Evolutionary conservation across 2,888 invertebrate genomes (phyloP).

Genomic region (Epinotia ramella): DNA sequence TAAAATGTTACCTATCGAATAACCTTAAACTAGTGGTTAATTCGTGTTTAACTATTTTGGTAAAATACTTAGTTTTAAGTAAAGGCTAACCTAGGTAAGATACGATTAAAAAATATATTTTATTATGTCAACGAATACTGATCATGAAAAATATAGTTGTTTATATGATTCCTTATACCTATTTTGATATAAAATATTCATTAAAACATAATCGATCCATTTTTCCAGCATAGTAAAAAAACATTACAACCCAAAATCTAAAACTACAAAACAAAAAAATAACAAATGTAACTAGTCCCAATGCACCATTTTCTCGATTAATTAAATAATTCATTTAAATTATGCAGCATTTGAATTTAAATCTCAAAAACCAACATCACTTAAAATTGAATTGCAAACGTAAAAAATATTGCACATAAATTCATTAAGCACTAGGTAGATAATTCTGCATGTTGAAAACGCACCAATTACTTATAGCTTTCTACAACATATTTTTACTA

Average conservation of each 20-base stretch:
- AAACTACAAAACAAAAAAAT: background rate
- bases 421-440: constrained; percentile 11
- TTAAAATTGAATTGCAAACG: too few species aligned
- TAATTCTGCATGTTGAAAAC: background rate
- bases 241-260: background rate
- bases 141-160: constrained; percentile 44
- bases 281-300: background rate
- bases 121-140: constrained; percentile 51
- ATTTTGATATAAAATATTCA: background rate
- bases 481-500: background rate
- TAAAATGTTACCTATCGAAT: constrained; percentile 21
- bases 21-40: constrained; percentile 32
- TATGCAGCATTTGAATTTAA: too few species aligned
- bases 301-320: background rate
- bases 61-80: too few species aligned
- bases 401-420: constrained; percentile 21
- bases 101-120: constrained; percentile 34
- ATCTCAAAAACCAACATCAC: too few species aligned
- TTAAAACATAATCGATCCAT: too few species aligned
- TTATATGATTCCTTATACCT: background rate
- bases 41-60: background rate
- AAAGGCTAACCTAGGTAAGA: background rate
- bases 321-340: too few species aligned
- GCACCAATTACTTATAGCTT: background rate
- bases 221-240: background rate